Evolutionary conservation across 2,888 invertebrate genomes (phyloP), one percentile per base, ranked within the genome.

Genomic region (Macaria liturata): DNA sequence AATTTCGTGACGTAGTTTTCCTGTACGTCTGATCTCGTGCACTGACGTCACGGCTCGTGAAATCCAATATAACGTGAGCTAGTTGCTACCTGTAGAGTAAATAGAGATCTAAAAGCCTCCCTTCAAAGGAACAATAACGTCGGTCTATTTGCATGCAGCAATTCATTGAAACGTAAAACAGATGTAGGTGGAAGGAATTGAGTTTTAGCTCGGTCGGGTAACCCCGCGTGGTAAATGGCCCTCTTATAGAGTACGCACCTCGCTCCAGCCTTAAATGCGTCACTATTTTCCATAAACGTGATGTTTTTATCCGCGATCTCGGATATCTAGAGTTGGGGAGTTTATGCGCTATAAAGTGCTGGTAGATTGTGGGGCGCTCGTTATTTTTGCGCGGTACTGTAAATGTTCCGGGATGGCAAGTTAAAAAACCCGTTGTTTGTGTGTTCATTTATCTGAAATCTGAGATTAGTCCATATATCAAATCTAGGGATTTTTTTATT

Each of bases 101-200:
- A 77, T 76, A 78, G 72, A 78, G 75, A 74, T 71, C 70, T 76
- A 71, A 74, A 71, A 68, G 64, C 66, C 61, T 67, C 71, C 76
- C 79, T 76, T 78, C 77, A 76, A 74, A 79, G 79, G 75, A 80
- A 84, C 83, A 86, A 84, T 83, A 83, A 82, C 77, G 80, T 71
- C 68, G 70, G 73, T 74, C 71, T 83, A 85, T 86, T 84, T 83
- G 82, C 81, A 83, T 84, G 81, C 80, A 80, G 75, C 84, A 79
- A 83, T 83, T 83, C 84, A 82, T 84, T 75, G 81, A 76, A 76
- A 83, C 83, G 83, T 84, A 83, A 85, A 86, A 83, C 82, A 83
- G 81, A 76, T 82, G 84, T 80, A 81, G 81, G 81, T 81, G 80
- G 80, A 69, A 68, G 67, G 76, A 82, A 84, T 83, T 78, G 80